Conservation (phyloP, 1,140 invertebrate species). For the Platyscapa corneri region DNA sequence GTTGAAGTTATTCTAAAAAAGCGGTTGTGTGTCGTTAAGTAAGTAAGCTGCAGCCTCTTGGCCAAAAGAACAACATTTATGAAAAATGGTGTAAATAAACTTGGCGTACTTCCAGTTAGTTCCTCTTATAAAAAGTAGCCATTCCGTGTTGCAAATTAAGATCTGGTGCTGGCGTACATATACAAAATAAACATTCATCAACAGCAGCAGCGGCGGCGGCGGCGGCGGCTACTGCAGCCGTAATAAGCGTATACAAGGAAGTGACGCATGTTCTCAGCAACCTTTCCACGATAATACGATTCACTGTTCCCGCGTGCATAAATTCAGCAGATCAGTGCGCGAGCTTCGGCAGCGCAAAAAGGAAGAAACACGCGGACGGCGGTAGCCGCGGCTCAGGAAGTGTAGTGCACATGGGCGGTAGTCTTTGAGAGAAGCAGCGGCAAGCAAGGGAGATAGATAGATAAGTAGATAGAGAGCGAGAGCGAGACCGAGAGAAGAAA, state of each 20-base stretch:
- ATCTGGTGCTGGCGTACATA: not conserved
- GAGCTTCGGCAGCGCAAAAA: constrained; percentile 19
- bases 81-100: not conserved
- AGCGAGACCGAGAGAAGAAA: not conserved
- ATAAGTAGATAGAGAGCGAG: not conserved
- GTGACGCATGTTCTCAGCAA: not conserved
- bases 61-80: not conserved
- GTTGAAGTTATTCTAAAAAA: not conserved
- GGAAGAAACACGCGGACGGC: not conserved
- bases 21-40: not conserved
- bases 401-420: constrained; percentile 15
- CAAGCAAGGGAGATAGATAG: not conserved
- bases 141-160: not conserved
- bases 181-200: constrained; percentile 30
- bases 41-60: not conserved
- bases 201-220: not conserved
- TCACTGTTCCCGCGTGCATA: constrained; percentile 26
- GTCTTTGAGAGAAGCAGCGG: constrained; percentile 3
- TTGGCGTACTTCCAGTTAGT: not conserved
- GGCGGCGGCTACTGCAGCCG: not conserved
- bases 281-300: constrained; percentile 32
- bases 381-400: constrained; percentile 32
- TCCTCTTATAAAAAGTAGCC: not conserved
- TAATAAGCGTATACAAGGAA: constrained; percentile 31
- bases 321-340: constrained; percentile 29